Percentiles rank a stretch among this genome's conserved stretches.
Conservation (phyloP, 2,888 invertebrate genomes). For the Minunthozetes semirufus region DNA sequence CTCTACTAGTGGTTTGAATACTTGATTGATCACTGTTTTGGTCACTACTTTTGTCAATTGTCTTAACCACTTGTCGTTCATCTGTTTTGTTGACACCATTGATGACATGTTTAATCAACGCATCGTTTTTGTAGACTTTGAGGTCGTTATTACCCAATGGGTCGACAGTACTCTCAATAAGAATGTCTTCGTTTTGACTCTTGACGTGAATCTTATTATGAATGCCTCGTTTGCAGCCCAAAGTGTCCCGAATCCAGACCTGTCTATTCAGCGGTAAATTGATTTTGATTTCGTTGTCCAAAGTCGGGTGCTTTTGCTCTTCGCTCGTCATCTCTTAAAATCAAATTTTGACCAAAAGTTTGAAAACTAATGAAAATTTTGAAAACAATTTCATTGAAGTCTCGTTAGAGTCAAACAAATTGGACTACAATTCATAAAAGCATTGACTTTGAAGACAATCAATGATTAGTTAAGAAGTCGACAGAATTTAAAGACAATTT, state of each 20-base stretch:
- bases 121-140: not conserved
- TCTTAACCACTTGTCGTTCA: not conserved
- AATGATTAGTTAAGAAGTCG: too few species aligned
- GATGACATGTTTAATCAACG: not conserved
- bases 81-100: not conserved
- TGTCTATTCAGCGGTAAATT: not conserved
- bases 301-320: not conserved
- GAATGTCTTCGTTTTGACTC: slow-evolving; percentile 15
- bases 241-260: not conserved
- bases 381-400: not conserved
- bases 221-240: not conserved
- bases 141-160: not conserved
- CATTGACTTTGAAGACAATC: too few species aligned
- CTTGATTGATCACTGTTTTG: too few species aligned
- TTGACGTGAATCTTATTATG: slow-evolving; percentile 2
- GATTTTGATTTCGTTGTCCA: slow-evolving; percentile 15
- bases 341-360: not conserved
- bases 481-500: too few species aligned
- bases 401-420: too few species aligned
- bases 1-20: too few species aligned
- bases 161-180: not conserved
- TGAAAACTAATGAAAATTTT: not conserved
- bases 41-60: not conserved
- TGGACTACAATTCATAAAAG: too few species aligned
- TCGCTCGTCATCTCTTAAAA: not conserved